phyloP scores from a whole-genome alignment of 2,113 vertebrate genomes.

The Illadopsis cleaveri region DNA sequence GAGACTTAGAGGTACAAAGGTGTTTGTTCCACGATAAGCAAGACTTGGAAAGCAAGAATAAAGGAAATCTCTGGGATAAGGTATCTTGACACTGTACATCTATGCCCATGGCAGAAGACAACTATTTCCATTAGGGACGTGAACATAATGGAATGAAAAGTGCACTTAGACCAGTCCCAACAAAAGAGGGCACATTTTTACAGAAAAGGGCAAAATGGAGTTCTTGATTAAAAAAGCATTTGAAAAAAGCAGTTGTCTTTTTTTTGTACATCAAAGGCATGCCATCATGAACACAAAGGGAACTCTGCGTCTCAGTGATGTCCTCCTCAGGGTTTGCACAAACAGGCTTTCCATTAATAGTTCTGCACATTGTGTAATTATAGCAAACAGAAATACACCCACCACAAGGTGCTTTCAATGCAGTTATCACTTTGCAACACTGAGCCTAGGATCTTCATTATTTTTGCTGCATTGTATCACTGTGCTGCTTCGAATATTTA shows the following conservation, averaged over 20 bases:
- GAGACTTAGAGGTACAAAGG: neutral
- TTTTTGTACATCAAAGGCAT: neutral
- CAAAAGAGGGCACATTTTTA: neutral
- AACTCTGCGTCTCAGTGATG: neutral
- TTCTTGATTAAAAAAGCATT: neutral
- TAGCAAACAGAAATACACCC: neutral
- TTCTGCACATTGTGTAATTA: neutral
- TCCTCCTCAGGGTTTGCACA: neutral
- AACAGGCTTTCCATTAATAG: neutral
- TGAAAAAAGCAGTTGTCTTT: neutral
- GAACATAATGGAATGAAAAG: neutral
- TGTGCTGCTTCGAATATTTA: conserved; percentile 10
- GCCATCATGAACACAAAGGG: neutral
- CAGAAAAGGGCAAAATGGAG: neutral
- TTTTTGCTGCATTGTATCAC: conserved; percentile 13
- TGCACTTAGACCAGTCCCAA: neutral
- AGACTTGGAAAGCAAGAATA: neutral
- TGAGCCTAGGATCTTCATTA: neutral
- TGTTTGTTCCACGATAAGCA: neutral
- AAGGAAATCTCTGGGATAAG: neutral
- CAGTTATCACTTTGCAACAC: neutral
- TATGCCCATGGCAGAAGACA: neutral
- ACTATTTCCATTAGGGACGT: neutral
- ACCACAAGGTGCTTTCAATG: neutral
- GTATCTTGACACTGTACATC: neutral